Conservation (phyloP, 2,113 vertebrate species). For the Rhynchomys soricoides region DNA sequence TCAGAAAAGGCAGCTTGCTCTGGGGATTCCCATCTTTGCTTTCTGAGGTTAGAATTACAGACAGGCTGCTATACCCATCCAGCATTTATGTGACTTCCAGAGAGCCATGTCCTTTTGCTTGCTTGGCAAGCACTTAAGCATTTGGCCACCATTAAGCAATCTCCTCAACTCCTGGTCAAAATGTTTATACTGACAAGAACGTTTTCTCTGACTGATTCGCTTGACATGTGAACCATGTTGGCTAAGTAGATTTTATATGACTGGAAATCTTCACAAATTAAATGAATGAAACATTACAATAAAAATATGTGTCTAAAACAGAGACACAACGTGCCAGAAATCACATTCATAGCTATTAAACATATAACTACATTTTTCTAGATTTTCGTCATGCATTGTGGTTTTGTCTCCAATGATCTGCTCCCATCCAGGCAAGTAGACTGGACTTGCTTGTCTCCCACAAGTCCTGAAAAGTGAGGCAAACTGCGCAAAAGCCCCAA, state of each 20-base stretch:
- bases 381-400: neutral
- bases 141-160: neutral
- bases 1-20: neutral
- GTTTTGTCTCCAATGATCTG: conserved; percentile 10
- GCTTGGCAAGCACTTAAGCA: neutral
- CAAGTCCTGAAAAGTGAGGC: neutral
- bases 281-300: neutral
- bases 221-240: neutral
- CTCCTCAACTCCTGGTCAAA: neutral
- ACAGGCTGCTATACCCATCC: too few relatives aligned
- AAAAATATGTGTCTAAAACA: neutral
- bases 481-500: neutral
- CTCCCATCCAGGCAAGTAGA: neutral
- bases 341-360: neutral
- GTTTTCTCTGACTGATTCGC: neutral
- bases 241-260: neutral
- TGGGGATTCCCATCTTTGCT: neutral
- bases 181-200: neutral
- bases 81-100: neutral
- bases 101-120: neutral
- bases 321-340: neutral
- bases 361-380: neutral
- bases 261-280: neutral
- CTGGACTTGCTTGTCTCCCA: neutral
- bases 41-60: neutral